Base-by-base conservation (phyloP, 2,888 invertebrate genomes). In the Heliconius charithonia region DNA sequence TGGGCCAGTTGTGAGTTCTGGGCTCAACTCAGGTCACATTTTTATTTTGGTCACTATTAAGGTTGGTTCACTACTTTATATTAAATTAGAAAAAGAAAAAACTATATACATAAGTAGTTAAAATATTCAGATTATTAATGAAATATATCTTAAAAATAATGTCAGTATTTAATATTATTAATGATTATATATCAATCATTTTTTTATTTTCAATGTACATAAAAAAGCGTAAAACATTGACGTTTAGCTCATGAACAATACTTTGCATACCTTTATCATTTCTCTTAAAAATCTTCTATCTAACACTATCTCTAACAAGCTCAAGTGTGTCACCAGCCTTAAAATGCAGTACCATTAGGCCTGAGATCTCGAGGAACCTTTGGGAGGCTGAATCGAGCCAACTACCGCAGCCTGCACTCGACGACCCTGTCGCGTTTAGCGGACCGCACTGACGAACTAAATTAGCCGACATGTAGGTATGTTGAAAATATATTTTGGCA, bases 331-430 rank as follows among this genome's bases (percentile, higher is more conserved):
- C 37, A 27, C 10, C 41, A 74, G 41, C 73, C 63, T 74, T 63
- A 74, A 88, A 90, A 90, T 90, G 89, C 90, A 90, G 87, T 87
- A 86, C 90, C 88, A 91, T 93, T 93, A 93, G 88, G 87, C 83
- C 81, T 79, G 84, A 84, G 84, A 88, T 85, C 89, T 88, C 84
- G 83, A 90, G 87, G 85, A 85, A 83, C 85, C 87, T 88, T 84
- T 85, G 59, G 74, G 83, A 83, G 85, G 84, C 85, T 83, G 79
- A 79, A 83, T 83, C 85, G 84, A 84, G 85, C 87, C 87, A 87
- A 88, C 87, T 86, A 87, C 78, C 76, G 76, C 78, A 75, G 66
- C 79, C 76, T 76, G 67, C 73, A 72, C 77, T 77, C 67, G 29
- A 77, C 72, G 77, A 77, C 37, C 51, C 41, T 67, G 66, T 77